Conservation (phyloP, 2,113 vertebrate genomes). For the Macrotis lagotis region DNA sequence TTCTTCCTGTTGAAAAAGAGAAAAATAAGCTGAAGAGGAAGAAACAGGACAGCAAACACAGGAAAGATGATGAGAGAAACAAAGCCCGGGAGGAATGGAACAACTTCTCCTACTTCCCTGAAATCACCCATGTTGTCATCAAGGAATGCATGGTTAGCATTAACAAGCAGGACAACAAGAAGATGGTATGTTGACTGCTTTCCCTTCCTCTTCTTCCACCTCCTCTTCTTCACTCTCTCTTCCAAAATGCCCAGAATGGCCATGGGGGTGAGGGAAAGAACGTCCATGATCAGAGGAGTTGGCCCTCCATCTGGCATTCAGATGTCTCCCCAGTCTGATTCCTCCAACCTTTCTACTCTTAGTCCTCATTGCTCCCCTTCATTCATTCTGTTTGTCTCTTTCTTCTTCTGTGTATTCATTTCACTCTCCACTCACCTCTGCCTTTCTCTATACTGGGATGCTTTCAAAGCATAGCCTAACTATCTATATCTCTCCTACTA, state of each 20-base stretch:
- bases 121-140: conserved; percentile 96
- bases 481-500: not conserved
- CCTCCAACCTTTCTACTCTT: not conserved
- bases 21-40: conserved; percentile 91
- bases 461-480: not conserved
- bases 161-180: conserved; percentile 95
- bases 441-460: not conserved
- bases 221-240: too few relatives aligned
- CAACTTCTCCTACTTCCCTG: conserved; percentile 94
- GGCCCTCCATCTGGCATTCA: not conserved
- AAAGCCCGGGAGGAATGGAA: conserved; percentile 87
- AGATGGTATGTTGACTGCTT: conserved; percentile 87
- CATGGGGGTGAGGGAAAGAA: not conserved
- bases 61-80: conserved; percentile 86
- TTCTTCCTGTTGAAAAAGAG: conserved; percentile 84
- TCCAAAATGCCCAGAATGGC: not conserved
- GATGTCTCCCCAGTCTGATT: not conserved
- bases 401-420: not conserved
- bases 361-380: not conserved
- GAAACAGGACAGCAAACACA: conserved; percentile 86
- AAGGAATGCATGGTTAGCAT: conserved; percentile 91
- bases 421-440: too few relatives aligned
- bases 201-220: not conserved
- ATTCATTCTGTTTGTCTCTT: not conserved
- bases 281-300: not conserved